A percentile compares a stretch with the other conserved stretches of the same genome.
These are phyloP conservation scores for Mythimna ferrago DNA, from an alignment of 2,888 invertebrate genomes.

Conservation along the genomic window DNA sequence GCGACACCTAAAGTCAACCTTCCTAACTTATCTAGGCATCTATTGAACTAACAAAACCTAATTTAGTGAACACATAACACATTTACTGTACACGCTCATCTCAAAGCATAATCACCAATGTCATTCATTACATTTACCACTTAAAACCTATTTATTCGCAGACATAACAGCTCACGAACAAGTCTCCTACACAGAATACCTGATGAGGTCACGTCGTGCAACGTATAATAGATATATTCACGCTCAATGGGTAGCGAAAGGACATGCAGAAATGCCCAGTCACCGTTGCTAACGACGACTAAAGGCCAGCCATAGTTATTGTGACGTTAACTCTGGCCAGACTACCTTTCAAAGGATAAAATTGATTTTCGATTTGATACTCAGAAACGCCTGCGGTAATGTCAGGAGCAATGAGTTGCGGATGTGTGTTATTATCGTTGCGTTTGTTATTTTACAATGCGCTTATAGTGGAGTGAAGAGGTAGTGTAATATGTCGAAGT, in stretches of 20 bases:
- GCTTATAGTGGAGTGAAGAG: conserved; percentile 43
- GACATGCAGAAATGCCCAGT: conserved; percentile 82
- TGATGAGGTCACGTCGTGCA: conserved; percentile 67
- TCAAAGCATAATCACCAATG: background rate
- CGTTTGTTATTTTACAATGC: conserved; percentile 60
- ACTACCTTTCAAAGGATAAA: conserved; percentile 66
- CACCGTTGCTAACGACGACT: conserved; percentile 84
- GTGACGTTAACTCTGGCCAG: conserved; percentile 55
- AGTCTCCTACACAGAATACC: conserved; percentile 26
- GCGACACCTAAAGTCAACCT: background rate
- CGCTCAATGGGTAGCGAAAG: conserved; percentile 51
- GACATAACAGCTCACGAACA: conserved; percentile 11
- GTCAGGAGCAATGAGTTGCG: conserved; percentile 65
- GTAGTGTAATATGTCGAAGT: conserved; percentile 54
- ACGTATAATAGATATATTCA: conserved; percentile 57
- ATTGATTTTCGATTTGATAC: conserved; percentile 71
- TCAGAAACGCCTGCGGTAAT: conserved; percentile 66
- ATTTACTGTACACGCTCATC: background rate
- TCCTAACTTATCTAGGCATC: background rate
- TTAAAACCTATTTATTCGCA: conserved; percentile 10
- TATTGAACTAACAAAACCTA: background rate
- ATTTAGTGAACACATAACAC: background rate
- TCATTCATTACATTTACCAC: background rate
- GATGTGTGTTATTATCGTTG: conserved; percentile 56
- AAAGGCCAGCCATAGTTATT: conserved; percentile 63